Conservation (phyloP, 23 tunicate genomes). For the Styela clava region DNA sequence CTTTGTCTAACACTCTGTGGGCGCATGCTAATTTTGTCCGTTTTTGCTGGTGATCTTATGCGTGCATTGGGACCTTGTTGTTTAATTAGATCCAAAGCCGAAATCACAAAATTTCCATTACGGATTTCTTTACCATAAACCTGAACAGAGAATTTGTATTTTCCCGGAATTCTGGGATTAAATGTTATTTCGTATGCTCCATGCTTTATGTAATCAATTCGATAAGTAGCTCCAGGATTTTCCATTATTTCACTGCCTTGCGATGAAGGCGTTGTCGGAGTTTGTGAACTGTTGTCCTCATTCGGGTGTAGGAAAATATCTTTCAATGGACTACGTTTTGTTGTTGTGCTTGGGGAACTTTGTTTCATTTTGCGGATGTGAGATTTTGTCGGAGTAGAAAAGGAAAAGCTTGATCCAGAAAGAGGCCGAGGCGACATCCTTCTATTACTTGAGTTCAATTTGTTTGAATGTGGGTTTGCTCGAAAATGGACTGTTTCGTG, state of each 20-base stretch:
- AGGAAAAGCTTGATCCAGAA: background rate
- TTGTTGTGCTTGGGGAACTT: conserved; percentile 5
- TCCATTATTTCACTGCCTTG: background rate
- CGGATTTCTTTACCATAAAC: conserved; percentile 28
- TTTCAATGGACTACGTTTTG: conserved; percentile 18
- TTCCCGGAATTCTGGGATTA: conserved; percentile 14
- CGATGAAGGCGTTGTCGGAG: background rate
- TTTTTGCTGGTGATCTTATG: background rate
- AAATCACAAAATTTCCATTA: conserved; percentile 17
- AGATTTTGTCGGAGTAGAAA: conserved; percentile 18
- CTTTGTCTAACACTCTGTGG: conserved; percentile 30
- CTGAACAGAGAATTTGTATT: conserved; percentile 12
- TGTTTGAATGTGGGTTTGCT: background rate
- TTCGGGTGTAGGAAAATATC: background rate
- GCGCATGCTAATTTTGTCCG: conserved; percentile 16
- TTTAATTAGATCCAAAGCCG: background rate
- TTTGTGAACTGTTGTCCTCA: background rate
- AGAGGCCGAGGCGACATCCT: background rate
- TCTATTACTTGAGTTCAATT: background rate
- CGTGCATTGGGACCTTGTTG: background rate
- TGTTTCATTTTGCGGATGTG: background rate
- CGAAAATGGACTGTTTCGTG: background rate
- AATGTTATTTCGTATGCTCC: conserved; percentile 30
- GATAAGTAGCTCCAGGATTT: background rate
- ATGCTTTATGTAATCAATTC: conserved; percentile 28